Conservation (phyloP, 2,888 invertebrate species). For the Chymomyza amoena region DNA sequence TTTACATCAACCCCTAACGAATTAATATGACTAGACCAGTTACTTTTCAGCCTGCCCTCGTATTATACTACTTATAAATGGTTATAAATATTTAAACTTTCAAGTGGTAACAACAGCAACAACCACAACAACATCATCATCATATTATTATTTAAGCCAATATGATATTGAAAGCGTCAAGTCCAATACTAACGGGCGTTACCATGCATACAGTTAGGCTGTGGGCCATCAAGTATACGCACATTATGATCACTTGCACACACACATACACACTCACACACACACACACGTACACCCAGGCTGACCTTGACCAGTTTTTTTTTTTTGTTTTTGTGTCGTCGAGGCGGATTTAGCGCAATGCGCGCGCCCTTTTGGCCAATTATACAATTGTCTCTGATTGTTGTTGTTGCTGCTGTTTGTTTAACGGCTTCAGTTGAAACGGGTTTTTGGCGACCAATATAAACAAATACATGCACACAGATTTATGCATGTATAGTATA, state of each 20-base stretch:
- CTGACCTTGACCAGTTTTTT: slow-evolving; percentile 59
- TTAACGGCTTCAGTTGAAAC: slow-evolving; percentile 44
- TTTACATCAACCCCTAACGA: too few relatives aligned
- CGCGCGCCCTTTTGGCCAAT: slow-evolving; percentile 64
- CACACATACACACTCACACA: not conserved
- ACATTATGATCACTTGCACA: not conserved
- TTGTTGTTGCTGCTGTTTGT: not conserved
- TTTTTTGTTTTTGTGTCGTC: slow-evolving; percentile 5
- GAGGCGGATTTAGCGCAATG: slow-evolving; percentile 49
- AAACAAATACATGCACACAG: not conserved
- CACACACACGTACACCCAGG: not conserved
- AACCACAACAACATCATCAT: slow-evolving; percentile 12
- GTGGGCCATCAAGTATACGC: slow-evolving; percentile 48
- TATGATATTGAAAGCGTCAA: slow-evolving; percentile 21
- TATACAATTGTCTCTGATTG: slow-evolving; percentile 54
- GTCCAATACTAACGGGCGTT: not conserved
- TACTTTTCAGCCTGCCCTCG: not conserved
- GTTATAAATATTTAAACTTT: slow-evolving; percentile 20
- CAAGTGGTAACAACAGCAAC: slow-evolving; percentile 6
- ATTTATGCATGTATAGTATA: not conserved
- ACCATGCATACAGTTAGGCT: not conserved
- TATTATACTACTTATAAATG: too few relatives aligned
- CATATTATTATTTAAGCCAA: slow-evolving; percentile 3
- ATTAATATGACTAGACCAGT: not conserved
- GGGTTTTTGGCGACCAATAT: slow-evolving; percentile 43